Conservation (phyloP, 2,797 vertebrate genomes). For the Anableps anableps region DNA sequence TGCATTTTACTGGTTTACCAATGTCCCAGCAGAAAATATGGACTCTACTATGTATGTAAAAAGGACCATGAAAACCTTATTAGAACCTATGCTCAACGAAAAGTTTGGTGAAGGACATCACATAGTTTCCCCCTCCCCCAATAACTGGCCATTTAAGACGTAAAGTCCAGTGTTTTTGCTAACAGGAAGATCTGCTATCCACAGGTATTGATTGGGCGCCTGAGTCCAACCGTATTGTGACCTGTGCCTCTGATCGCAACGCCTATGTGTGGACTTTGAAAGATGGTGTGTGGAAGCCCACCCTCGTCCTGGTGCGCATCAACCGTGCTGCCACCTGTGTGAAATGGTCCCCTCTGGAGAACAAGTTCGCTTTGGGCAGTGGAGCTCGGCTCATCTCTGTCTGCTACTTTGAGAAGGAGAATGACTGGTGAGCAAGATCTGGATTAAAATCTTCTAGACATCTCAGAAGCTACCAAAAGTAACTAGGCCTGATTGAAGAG, state of each 20-base stretch:
- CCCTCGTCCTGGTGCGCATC: constrained; percentile 79
- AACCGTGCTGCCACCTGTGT: constrained; percentile 82
- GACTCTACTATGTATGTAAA: not conserved
- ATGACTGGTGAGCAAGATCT: constrained; percentile 76
- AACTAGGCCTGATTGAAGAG: too few species aligned
- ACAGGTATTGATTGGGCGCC: constrained; percentile 81
- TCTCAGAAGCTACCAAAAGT: too few species aligned
- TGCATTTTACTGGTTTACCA: not conserved
- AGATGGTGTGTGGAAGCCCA: constrained; percentile 78
- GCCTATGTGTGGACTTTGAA: constrained; percentile 79
- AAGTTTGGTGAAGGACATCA: not conserved
- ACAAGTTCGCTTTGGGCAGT: constrained; percentile 85
- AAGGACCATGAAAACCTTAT: not conserved
- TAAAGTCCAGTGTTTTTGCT: not conserved
- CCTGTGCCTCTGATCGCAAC: constrained; percentile 79
- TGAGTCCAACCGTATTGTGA: constrained; percentile 76
- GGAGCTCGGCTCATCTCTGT: constrained; percentile 86
- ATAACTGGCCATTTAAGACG: not conserved
- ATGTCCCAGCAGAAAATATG: not conserved
- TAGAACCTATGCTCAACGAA: not conserved
- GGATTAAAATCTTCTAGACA: not conserved
- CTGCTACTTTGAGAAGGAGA: constrained; percentile 88
- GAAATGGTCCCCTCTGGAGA: constrained; percentile 83
- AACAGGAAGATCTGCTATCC: not conserved
- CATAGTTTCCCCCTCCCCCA: not conserved